Conservation (phyloP, 2,888 invertebrate genomes). For the Phyllotreta cruciferae region DNA sequence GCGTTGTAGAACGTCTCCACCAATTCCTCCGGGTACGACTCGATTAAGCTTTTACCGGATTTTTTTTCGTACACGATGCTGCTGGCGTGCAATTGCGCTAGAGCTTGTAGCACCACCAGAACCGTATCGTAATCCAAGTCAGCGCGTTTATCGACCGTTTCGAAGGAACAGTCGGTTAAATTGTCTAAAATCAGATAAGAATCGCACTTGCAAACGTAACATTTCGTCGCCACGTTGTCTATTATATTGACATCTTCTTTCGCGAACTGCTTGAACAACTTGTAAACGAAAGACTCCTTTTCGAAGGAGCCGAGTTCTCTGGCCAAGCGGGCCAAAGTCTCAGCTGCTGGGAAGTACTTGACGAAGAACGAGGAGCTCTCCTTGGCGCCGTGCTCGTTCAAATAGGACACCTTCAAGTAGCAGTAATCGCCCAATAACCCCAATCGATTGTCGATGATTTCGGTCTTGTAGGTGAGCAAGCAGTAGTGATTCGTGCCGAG, state of each 20-base stretch:
- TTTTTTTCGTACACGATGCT: conserved; percentile 54
- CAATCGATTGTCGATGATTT: conserved; percentile 40
- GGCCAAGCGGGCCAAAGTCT: conserved; percentile 46
- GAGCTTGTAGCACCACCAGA: conserved; percentile 47
- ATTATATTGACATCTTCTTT: conserved; percentile 39
- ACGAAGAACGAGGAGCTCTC: conserved; percentile 47
- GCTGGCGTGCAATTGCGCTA: conserved; percentile 56
- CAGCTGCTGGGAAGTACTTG: conserved; percentile 49
- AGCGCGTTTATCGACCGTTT: conserved; percentile 43
- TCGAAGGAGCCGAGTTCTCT: conserved; percentile 48
- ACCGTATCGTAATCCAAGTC: conserved; percentile 50
- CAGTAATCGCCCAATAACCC: conserved; percentile 52
- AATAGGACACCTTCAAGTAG: conserved; percentile 41
- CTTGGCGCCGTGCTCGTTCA: conserved; percentile 34
- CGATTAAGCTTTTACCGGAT: conserved; percentile 38
- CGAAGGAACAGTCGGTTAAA: conserved; percentile 51
- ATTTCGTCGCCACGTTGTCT: conserved; percentile 52
- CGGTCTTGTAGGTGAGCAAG: conserved; percentile 37
- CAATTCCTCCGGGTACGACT: conserved; percentile 42
- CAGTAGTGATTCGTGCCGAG: conserved; percentile 39
- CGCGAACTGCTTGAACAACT: conserved; percentile 43
- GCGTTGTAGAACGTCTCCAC: conserved; percentile 46
- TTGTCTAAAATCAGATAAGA: conserved; percentile 59
- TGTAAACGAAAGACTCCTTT: conserved; percentile 49
- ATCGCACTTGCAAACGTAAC: conserved; percentile 51